Evolutionary conservation across 1,140 invertebrate genomes (phyloP).

Genomic region (Hypothenemus hampei): DNA sequence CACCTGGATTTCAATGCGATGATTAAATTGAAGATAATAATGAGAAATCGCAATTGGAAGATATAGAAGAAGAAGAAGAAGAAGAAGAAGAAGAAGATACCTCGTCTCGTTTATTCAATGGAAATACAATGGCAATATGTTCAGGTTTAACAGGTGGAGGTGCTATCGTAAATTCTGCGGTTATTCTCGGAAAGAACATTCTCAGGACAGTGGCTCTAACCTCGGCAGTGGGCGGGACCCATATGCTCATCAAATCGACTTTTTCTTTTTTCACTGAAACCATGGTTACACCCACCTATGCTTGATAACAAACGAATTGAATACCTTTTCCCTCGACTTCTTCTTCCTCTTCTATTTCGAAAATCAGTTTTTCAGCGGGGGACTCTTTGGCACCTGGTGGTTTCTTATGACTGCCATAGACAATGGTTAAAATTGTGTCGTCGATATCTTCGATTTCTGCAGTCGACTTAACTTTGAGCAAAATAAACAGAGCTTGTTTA

Average conservation of each 20-base stretch:
- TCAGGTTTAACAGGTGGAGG: constrained; percentile 52
- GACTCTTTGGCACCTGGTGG: constrained; percentile 37
- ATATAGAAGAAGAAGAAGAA: background rate
- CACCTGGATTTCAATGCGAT: constrained; percentile 27
- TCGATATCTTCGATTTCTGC: constrained; percentile 25
- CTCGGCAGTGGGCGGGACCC: constrained; percentile 52
- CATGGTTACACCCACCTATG: too few species aligned
- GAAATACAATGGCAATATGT: constrained; percentile 54
- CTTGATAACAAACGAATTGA: too few species aligned
- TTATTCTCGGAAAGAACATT: constrained; percentile 54
- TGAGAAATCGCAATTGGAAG: background rate
- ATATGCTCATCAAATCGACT: constrained; percentile 49
- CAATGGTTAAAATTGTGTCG: constrained; percentile 19
- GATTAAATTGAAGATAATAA: background rate
- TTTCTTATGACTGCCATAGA: constrained; percentile 29
- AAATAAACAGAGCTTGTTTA: constrained; percentile 13
- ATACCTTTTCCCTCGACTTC: constrained; percentile 31
- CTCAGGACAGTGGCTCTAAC: constrained; percentile 53
- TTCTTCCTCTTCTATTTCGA: constrained; percentile 13
- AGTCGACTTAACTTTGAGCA: constrained; percentile 4
- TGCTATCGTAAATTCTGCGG: constrained; percentile 49
- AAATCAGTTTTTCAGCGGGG: constrained; percentile 34
- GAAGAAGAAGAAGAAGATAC: constrained; percentile 35
- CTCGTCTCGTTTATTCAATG: constrained; percentile 50
- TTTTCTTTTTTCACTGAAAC: constrained; percentile 9